Percentiles rank a stretch among this genome's conserved stretches.
Evolutionary conservation across 2,888 invertebrate species (phyloP).

Genomic region (Lydus trimaculatus): DNA sequence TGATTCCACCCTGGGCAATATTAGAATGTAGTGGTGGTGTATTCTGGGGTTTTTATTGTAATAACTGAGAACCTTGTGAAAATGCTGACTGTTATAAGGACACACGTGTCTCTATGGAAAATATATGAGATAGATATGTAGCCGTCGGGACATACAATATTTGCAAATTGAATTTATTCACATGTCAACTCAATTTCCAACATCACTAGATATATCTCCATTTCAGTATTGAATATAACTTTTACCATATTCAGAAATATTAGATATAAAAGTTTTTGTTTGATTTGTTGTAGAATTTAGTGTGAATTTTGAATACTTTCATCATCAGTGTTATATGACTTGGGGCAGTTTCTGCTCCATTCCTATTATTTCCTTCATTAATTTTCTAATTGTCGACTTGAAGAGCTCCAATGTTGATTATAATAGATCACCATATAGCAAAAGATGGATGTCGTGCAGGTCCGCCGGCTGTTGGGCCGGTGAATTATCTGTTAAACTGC

Average conservation of each 20-base stretch:
- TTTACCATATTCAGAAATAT: not conserved
- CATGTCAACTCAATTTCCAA: conserved; percentile 34
- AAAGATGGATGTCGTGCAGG: conserved; percentile 17
- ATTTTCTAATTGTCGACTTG: not conserved
- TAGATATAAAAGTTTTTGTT: not conserved
- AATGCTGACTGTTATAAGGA: conserved; percentile 50
- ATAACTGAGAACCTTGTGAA: conserved; percentile 53
- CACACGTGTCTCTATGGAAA: conserved; percentile 53
- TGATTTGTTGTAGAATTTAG: not conserved
- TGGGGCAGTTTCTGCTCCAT: not conserved
- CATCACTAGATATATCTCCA: conserved; percentile 9
- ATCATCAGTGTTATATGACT: not conserved
- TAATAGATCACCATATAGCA: conserved; percentile 22
- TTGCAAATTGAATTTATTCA: conserved; percentile 54
- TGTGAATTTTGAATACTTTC: not conserved
- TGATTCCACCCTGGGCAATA: conserved; percentile 49
- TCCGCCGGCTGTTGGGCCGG: conserved; percentile 32
- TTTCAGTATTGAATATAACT: conserved; percentile 2
- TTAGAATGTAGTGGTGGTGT: conserved; percentile 49
- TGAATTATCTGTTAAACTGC: conserved; percentile 40
- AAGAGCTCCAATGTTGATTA: conserved; percentile 10
- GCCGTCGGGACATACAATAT: conserved; percentile 49
- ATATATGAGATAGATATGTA: conserved; percentile 52
- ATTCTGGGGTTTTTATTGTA: conserved; percentile 52
- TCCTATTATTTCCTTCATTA: not conserved